Base-by-base conservation (phyloP, 1,140 invertebrate species). In the Temnothorax curvispinosus region DNA sequence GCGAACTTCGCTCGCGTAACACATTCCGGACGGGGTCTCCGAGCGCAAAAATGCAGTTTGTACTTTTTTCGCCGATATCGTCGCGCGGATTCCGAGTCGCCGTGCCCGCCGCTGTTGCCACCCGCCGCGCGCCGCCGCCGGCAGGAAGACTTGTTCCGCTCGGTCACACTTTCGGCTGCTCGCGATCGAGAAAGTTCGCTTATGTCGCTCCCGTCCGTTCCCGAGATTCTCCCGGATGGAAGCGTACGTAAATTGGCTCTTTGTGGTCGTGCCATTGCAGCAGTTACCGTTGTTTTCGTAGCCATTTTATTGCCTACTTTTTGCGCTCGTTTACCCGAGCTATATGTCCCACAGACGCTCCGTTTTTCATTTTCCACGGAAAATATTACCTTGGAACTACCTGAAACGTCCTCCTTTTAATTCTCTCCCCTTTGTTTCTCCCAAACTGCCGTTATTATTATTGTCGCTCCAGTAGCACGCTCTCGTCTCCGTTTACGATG, bases 101-200 rank as follows among this genome's bases (percentile, higher is more conserved):
- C 47, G 32, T 18, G 50, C 5, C 18, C 71, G 18, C 18, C 62
- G 62, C 27, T 8, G 35, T 35, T 1, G 60, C 60, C 60, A 35
- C 60, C 27, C 65, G 65, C 27, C 27, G 27, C 27, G 27, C 27
- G 27, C 27, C 27, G 27, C 27, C 27, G 27, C 41, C 71, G 52
- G 35, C 8, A 35, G 65, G 18, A 72, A 78, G 52, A 47, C 86
- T 50, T 64, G 35, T 56, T 58, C 71, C 52, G 32, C 13, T 85
- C 41, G 32, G 21, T 50, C 71, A 27, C 81, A 72, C 54, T 54
- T 84, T 84, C 41, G 52, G 41, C 56, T 8, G 54, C 41, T 52
- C 35, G 38, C 65, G 65, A 81, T 82, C 50, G 78, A 82, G 78
- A 82, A 82, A 82, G 65, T 71, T 82, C 65, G 44, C 54, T 56